phyloP scores from a whole-genome alignment of 92 coral and sea anemone species.

The Actinostola sp. region DNA sequence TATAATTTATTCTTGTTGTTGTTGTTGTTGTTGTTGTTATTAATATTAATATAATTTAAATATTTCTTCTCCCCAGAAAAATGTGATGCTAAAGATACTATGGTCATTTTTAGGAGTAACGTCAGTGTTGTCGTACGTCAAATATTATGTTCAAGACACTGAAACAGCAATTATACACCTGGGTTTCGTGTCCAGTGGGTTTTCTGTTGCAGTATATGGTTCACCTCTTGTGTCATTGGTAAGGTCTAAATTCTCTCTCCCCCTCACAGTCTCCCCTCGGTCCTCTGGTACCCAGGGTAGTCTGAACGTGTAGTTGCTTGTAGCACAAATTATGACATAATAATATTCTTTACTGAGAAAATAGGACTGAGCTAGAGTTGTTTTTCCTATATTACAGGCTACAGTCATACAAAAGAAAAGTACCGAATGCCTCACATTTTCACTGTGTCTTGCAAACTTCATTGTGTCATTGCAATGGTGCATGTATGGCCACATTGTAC shows the following conservation, averaged over 20 bases:
- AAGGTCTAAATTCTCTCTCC: no score
- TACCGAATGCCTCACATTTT: slow-evolving; percentile 85
- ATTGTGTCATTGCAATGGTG: slow-evolving; percentile 74
- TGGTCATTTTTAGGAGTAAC: slow-evolving; percentile 46
- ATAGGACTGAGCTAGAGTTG: neutral
- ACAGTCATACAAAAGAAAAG: slow-evolving; percentile 72
- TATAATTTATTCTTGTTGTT: no score
- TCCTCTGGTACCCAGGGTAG: neutral
- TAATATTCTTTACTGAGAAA: no score
- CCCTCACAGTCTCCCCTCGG: neutral
- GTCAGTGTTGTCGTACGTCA: slow-evolving; percentile 58
- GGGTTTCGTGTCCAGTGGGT: slow-evolving; percentile 71
- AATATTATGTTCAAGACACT: slow-evolving; percentile 63
- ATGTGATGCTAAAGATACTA: slow-evolving; percentile 14
- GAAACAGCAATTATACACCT: slow-evolving; percentile 65
- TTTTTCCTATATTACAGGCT: slow-evolving; percentile 41
- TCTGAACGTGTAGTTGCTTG: no score
- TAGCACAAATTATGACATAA: no score
- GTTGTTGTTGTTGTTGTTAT: neutral
- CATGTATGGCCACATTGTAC: slow-evolving; percentile 64
- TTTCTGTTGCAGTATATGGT: slow-evolving; percentile 77
- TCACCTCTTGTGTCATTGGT: slow-evolving; percentile 86
- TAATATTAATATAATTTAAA: neutral
- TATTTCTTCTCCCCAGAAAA: slow-evolving; percentile 28
- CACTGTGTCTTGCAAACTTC: slow-evolving; percentile 76